These are phyloP conservation scores for Eutrigla gurnardus DNA, from an alignment of 2,797 vertebrate genomes.

Conservation along the genomic window DNA sequence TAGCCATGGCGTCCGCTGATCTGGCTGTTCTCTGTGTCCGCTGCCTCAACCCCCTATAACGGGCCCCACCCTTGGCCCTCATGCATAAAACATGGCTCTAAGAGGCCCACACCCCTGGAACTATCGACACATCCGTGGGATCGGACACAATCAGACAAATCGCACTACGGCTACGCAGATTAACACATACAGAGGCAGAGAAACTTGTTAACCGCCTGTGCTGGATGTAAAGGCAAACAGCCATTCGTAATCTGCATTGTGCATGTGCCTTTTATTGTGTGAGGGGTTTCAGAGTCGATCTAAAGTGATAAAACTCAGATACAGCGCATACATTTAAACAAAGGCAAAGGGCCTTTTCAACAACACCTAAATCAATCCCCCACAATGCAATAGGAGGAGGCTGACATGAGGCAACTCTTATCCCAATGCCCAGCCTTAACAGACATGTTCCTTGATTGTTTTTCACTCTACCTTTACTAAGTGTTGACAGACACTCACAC, in stretches of 20 bases:
- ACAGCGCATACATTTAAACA: conserved; percentile 31
- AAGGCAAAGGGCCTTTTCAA: conserved; percentile 53
- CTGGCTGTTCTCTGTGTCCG: conserved; percentile 65
- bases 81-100: conserved; percentile 89
- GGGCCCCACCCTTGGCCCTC: conserved; percentile 83
- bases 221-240: conserved; percentile 43
- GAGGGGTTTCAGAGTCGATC: conserved; percentile 37
- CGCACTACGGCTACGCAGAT: conserved; percentile 51
- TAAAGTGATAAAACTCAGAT: conserved; percentile 16
- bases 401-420: conserved; percentile 44
- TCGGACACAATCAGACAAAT: conserved; percentile 60
- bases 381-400: conserved; percentile 22
- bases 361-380: conserved; percentile 41
- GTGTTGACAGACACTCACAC: conserved; percentile 74
- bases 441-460: conserved; percentile 60
- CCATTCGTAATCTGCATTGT: conserved; percentile 25
- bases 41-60: conserved; percentile 76
- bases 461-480: conserved; percentile 62
- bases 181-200: conserved; percentile 41
- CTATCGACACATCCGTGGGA: conserved; percentile 52
- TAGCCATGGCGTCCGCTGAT: conserved; percentile 75
- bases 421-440: conserved; percentile 40
- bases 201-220: conserved; percentile 37
- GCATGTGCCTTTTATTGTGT: conserved; percentile 24
- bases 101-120: conserved; percentile 70